Evolutionary conservation across 2,888 invertebrate genomes (phyloP), one percentile per base, ranked within the genome.

Genomic region (Agrotis segetum): DNA sequence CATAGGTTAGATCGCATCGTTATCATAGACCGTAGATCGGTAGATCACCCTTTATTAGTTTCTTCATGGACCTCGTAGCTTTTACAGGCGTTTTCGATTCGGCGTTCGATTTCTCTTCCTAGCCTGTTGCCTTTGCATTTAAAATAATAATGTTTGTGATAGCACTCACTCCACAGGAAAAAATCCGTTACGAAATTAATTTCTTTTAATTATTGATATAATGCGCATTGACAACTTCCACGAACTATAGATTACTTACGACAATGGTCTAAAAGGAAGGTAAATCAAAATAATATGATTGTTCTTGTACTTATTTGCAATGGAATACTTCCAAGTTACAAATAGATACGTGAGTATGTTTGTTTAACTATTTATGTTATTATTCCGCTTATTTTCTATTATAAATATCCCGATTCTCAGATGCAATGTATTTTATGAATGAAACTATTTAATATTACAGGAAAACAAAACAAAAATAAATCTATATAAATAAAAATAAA

Each of bases 391-490:
- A 83, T 63, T 58, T 60, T 67, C 6, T 79, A 53, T 79, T 80
- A 79, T 81, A 59, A 62, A 71, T 74, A 79, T 62, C 34, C 47
- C 49, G 17, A 52, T 56, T 56, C 34, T 34, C 56, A n/a, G 13
- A 29, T 53, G 16, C 72, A 59, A 46, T 64, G 53, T 59, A 71
- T 65, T 82, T 84, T 76, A 80, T 85, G 74, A 82, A 85, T 85
- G 74, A 83, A 82, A 40, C 9, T 40, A 75, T 74, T 67, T n/a
- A 34, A 77, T 82, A 77, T 74, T 69, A 69, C 66, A 84, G 85
- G 85, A 84, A 85, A 85, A 85, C 70, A 78, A 79, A 81, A 75
- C 72, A 83, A 75, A 67, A 60, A 70, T 67, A n/a, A n/a, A n/a
- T n/a, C 24, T 24, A 24, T 24, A 24, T 24, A 24, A 24, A 24